Evolutionary conservation across 2,888 invertebrate genomes (phyloP).

Genomic region (Glyphotaelius pellucidus): DNA sequence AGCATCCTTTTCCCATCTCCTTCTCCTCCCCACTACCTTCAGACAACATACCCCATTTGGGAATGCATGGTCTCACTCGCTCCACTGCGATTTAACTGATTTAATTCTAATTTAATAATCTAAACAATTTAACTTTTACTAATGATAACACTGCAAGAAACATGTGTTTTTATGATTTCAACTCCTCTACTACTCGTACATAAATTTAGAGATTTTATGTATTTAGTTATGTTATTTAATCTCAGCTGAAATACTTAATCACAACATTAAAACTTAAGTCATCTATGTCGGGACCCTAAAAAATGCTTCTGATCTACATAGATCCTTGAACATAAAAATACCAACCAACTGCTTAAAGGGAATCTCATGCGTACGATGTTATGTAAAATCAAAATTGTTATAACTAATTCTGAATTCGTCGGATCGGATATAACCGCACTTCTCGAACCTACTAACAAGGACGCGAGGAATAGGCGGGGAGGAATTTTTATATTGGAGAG

Average conservation of each 20-base stretch:
- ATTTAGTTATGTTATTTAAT: too few relatives aligned
- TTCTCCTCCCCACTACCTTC: too few relatives aligned
- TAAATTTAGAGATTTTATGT: too few relatives aligned
- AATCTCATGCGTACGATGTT: not conserved
- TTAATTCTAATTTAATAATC: too few relatives aligned
- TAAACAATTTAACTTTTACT: too few relatives aligned
- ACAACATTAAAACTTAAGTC: not conserved
- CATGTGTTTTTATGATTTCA: too few relatives aligned
- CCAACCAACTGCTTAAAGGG: not conserved
- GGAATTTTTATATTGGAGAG: conserved; percentile 15
- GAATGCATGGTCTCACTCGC: too few relatives aligned
- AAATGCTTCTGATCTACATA: not conserved
- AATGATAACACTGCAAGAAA: too few relatives aligned
- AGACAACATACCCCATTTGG: too few relatives aligned
- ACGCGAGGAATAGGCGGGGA: not conserved
- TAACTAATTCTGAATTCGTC: not conserved
- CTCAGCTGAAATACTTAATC: not conserved
- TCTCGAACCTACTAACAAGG: not conserved
- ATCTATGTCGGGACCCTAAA: not conserved
- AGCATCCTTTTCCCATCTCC: too few relatives aligned
- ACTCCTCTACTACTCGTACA: too few relatives aligned
- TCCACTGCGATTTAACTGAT: too few relatives aligned
- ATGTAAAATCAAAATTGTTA: not conserved
- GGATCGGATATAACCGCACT: not conserved
- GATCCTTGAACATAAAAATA: not conserved